Base-by-base conservation (phyloP, 1,140 invertebrate species). In the Drosophila seguyi region DNA sequence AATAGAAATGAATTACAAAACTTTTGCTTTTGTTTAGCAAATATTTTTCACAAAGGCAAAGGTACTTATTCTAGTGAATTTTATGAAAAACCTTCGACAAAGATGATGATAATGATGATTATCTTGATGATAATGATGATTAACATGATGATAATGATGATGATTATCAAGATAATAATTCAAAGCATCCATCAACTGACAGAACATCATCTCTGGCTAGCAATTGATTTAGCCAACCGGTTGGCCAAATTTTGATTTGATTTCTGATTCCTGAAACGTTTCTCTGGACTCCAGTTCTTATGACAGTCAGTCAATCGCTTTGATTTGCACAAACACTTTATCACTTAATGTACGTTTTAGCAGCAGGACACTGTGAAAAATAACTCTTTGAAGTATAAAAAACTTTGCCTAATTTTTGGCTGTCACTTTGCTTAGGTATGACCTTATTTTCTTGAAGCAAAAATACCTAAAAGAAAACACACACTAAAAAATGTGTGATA, bases 261-360 rank as follows among this genome's bases (percentile, higher is more conserved):
- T 61, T 65, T 61, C 55, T 1, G 16, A 65, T 13, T 61, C 4
- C 13, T n/a, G 20, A 63, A 8, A 31, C 13, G 53, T 56, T 16
- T 39, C n/a, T 25, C 14, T n/a, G 53, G 34, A 18, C 48, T n/a
- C 2, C 4, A 52, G 44, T 18, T 25, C 13, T 14, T 6, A 7
- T 8, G 22, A 38, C 34, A 47, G 18, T 22, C 48, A n/a, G 6
- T 27, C 60, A 74, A 87, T 83, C 79, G 84, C 65, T 87, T 88
- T 83, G 84, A 88, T 88, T 87, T 78, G 67, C 18, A 22, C 71
- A 77, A 88, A 88, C 85, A 80, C 80, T 90, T 87, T 88, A 88
- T 84, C 84, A 88, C 85, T 90, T 90, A 88, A 88, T 90, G 76
- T 78, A 75, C 48, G 65, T 78, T 27, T 34, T n/a, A 11, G 5